Evolutionary conservation across 92 coral and sea anemone species (phyloP), one percentile per base, ranked within the genome.

Genomic region (Hydrozoanthus gracilis): DNA sequence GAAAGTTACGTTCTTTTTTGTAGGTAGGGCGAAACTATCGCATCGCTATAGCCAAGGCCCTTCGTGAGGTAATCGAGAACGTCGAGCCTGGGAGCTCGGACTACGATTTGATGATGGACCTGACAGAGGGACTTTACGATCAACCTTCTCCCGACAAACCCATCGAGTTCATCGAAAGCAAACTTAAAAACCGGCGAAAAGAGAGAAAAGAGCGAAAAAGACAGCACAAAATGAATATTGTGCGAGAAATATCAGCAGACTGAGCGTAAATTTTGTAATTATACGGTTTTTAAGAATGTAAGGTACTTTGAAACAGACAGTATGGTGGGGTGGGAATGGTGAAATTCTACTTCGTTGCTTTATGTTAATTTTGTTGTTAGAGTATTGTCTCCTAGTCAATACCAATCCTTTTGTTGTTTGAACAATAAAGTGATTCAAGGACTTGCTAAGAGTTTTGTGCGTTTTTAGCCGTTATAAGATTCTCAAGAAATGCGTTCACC

Each of bases 11-110:
- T 11, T 4, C 73, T 45, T 46, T 39, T 65, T 39, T 46, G 17
- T 89, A 96, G 98, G 93, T 96, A 58, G 89, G 98, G 49, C 90
- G 91, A 73, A 92, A 88, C 50, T 92, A 92, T 62, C 94, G 87
- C 6, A 86, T 86, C 46, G 98, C 98, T 75, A 79, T 76, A 20
- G 90, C 94, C 69, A 96, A 96, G 88, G 68, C 90, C 72, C 91
- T 96, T 56, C 92, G 92, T 46, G 98, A 96, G 84, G 72, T 91
- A 3, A 73, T 94, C 71, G 98, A 96, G 78, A 89, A 92, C 71
- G 88, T 74, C 4, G 91, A 93, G 52, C 82, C 88, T 49, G 92
- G 88, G 14, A 46, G 86, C 14, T 78, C 87, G 9, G 95, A 96
- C 69, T 79, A 67, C 45, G n/a, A 91, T 4, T 56, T 94, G 8